Conservation (phyloP, 2,113 vertebrate species). For the Chloroceryle aenea region DNA sequence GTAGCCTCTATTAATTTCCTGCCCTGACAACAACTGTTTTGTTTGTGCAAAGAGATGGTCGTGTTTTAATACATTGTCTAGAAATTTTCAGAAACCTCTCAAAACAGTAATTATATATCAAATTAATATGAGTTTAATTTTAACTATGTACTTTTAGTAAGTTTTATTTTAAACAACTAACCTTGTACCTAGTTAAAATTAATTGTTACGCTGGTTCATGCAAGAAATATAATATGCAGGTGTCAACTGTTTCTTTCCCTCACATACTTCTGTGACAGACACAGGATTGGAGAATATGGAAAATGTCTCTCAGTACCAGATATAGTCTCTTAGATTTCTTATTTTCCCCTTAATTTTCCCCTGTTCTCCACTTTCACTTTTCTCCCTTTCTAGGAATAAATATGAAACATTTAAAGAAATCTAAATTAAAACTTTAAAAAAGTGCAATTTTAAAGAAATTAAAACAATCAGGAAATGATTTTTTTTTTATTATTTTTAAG, state of each 20-base stretch:
- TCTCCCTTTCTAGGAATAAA: not conserved
- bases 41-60: not conserved
- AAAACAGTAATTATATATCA: not conserved
- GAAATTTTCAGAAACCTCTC: not conserved
- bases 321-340: not conserved
- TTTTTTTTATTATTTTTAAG: not conserved
- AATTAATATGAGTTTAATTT: not conserved
- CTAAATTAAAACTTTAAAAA: not conserved
- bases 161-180: not conserved
- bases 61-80: not conserved
- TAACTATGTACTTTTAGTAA: not conserved
- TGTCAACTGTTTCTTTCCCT: not conserved
- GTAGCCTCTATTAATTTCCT: not conserved
- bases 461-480: not conserved
- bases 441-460: not conserved
- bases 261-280: not conserved
- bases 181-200: not conserved
- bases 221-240: not conserved
- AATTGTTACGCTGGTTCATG: not conserved
- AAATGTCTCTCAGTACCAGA: not conserved
- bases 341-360: not conserved
- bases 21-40: not conserved
- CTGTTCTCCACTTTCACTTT: not conserved
- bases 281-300: not conserved
- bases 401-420: not conserved